Conservation (phyloP, 2,888 invertebrate genomes). For the Nebria salina region DNA sequence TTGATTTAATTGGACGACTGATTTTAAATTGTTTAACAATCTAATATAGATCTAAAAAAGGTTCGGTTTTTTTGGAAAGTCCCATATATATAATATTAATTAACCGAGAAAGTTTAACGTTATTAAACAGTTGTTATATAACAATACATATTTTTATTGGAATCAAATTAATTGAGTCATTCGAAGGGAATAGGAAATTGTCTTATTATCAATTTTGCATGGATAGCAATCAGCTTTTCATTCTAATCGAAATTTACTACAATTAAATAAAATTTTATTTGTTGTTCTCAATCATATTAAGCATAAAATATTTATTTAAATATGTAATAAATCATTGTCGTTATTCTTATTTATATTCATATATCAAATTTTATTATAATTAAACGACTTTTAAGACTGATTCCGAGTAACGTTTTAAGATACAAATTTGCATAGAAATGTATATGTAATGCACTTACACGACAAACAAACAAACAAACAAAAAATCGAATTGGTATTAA, state of each 20-base stretch:
- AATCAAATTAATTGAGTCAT: neutral
- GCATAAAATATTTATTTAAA: too few relatives aligned
- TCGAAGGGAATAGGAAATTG: neutral
- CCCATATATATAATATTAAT: neutral
- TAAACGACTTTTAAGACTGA: neutral
- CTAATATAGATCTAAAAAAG: too few relatives aligned
- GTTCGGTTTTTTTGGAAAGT: too few relatives aligned
- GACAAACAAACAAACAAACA: neutral
- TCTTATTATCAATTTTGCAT: slow-evolving; percentile 1
- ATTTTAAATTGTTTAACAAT: too few relatives aligned
- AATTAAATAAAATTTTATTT: too few relatives aligned
- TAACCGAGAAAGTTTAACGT: neutral
- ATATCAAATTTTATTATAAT: too few relatives aligned
- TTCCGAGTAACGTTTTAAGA: neutral
- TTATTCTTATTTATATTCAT: too few relatives aligned
- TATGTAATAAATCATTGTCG: too few relatives aligned
- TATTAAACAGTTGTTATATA: neutral
- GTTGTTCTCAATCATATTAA: too few relatives aligned
- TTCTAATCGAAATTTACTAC: neutral
- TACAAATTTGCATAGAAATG: neutral
- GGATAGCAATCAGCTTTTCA: neutral
- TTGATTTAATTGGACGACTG: too few relatives aligned
- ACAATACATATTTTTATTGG: neutral
- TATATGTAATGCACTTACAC: neutral
- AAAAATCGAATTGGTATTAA: neutral